These are phyloP conservation scores for Pogoniulus pusillus DNA, from an alignment of 2,797 vertebrate genomes.

Conservation along the genomic window DNA sequence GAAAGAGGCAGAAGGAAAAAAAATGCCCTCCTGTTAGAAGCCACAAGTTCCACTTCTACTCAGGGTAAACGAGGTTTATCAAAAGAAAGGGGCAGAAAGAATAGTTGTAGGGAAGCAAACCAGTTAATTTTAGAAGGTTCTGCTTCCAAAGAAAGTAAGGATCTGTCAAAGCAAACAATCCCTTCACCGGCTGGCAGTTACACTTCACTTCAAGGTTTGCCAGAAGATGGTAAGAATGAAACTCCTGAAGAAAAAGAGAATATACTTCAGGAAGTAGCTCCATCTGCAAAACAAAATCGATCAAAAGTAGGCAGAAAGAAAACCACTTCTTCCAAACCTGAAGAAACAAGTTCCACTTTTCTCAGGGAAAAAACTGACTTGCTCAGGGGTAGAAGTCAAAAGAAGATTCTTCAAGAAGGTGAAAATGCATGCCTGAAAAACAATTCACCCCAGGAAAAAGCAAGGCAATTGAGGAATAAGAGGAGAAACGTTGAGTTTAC, in stretches of 20 bases:
- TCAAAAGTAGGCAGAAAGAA: not conserved
- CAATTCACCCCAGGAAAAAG: not conserved
- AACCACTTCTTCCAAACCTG: not conserved
- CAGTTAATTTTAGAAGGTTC: not conserved
- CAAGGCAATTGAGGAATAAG: not conserved
- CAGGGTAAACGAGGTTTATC: not conserved
- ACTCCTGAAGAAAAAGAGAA: not conserved
- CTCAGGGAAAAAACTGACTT: not conserved
- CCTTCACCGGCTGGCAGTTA: not conserved
- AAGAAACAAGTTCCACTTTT: not conserved
- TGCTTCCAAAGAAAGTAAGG: not conserved
- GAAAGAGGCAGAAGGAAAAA: conserved; percentile 2
- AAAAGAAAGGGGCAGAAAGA: not conserved
- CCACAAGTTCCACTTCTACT: not conserved
- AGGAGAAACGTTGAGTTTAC: not conserved
- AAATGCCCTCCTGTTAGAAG: not conserved
- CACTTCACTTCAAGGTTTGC: not conserved
- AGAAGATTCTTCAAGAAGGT: not conserved
- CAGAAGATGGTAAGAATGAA: not conserved
- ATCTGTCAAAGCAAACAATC: not conserved
- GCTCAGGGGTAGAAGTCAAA: not conserved
- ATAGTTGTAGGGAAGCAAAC: not conserved
- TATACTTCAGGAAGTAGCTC: not conserved
- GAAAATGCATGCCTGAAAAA: not conserved
- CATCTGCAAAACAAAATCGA: not conserved